Evolutionary conservation across 2,797 vertebrate species (phyloP).

Genomic region (Melanotaenia boesemani): DNA sequence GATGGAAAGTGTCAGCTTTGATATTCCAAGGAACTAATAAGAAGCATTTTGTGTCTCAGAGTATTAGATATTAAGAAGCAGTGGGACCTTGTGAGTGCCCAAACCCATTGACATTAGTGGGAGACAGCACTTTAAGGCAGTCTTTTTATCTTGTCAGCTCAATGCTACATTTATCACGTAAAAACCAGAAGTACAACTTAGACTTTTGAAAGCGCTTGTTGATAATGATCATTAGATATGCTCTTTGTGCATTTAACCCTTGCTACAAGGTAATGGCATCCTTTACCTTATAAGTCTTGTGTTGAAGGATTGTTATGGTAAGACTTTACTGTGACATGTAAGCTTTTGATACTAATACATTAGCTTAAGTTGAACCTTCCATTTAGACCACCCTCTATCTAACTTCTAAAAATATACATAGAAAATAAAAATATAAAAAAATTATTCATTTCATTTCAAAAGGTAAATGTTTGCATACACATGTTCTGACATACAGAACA

Average conservation of each 20-base stretch:
- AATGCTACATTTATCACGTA: conserved; percentile 18
- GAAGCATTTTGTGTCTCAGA: conserved; percentile 37
- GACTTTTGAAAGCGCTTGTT: conserved; percentile 8
- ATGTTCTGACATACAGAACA: background rate
- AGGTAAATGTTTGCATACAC: background rate
- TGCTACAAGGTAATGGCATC: conserved; percentile 14
- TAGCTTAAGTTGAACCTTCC: background rate
- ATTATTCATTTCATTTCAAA: background rate
- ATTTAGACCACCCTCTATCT: conserved; percentile 4
- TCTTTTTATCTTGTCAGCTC: conserved; percentile 24
- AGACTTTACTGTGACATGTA: background rate
- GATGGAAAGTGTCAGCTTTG: conserved; percentile 41
- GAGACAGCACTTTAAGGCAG: conserved; percentile 33
- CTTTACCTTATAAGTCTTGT: conserved; percentile 21
- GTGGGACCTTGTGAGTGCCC: conserved; percentile 38
- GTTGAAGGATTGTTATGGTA: background rate
- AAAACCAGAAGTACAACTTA: conserved; percentile 17
- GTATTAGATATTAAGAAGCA: conserved; percentile 67
- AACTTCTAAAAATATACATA: conserved; percentile 52
- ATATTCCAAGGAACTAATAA: conserved; percentile 33
- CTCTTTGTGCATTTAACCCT: conserved; percentile 14
- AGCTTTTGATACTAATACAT: background rate
- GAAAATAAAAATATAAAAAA: conserved; percentile 16
- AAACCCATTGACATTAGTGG: conserved; percentile 42
- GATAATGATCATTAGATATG: conserved; percentile 26